Base-by-base conservation (phyloP, 2,888 invertebrate genomes). In the Rugalucina vietnamica region DNA sequence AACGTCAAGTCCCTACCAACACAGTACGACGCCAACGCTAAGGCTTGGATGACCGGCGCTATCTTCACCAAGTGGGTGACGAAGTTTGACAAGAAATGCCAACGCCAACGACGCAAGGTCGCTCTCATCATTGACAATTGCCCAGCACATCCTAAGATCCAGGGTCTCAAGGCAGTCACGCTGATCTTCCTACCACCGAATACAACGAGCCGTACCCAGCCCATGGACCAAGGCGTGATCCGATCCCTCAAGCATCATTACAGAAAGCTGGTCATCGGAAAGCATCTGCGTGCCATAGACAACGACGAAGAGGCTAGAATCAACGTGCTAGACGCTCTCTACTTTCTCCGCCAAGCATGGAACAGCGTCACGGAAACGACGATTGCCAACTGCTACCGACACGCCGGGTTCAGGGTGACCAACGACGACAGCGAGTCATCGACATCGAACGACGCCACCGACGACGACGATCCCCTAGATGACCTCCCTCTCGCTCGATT, bases 161-260 rank as follows among this genome's bases (percentile, higher is more conserved):
- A 80, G 24, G 65, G 73, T 5, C 71, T 91, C 29, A 82, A 81
- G 71, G 74, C 76, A 12, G 75, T 88, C 4, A 75, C 74, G 36
- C 71, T 91, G 12, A 65, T 89, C 14, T 91, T 90, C 70, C 86
- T 91, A n/a, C 90, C 90, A n/a, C 87, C 90, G 14, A 90, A 90
- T 71, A 89, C 89, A 12, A 91, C 90, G 32, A 75, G 71, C 43
- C 76, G 85, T 18, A 83, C 81, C 0, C 91, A 91, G 60, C 91
- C 91, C 2, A 89, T 90, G 88, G 88, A 90, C 76, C 87, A 89
- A 69, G 90, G 90, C 0, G 84, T 92, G 27, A 90, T 90, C 18
- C 76, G 88, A n/a, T 82, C 82, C 54, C 76, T 89, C 4, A 86
- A 87, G 57, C 65, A 75, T 8, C 78, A 87, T 43, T 89, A 87